Conservation (phyloP, 30 jellyfish, hydroid and myxozoan species). For the Chironex yamaguchii region DNA sequence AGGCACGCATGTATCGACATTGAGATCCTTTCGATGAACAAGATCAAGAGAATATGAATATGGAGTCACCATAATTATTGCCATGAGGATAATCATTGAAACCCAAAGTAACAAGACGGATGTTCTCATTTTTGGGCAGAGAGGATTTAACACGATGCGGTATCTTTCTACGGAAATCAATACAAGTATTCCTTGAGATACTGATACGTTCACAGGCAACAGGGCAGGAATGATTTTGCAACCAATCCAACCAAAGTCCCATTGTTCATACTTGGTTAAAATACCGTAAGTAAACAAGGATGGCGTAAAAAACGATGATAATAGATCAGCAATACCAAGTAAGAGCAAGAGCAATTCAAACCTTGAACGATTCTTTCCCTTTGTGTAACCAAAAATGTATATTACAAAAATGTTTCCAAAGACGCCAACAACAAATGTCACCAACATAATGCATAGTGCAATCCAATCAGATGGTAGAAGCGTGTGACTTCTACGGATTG, state of each 20-base stretch:
- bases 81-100: neutral
- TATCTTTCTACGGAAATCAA: constrained; percentile 58
- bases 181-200: constrained; percentile 64
- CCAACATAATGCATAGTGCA: neutral
- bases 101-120: neutral
- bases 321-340: constrained; percentile 47
- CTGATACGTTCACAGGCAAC: constrained; percentile 46
- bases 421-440: constrained; percentile 37
- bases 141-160: constrained; percentile 27
- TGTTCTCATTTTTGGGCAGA: neutral
- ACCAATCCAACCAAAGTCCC: constrained; percentile 47
- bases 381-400: constrained; percentile 20
- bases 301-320: constrained; percentile 34
- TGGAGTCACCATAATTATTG: constrained; percentile 24
- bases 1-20: constrained; percentile 48
- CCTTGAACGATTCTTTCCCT: neutral
- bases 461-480: neutral
- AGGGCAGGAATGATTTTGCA: constrained; percentile 49
- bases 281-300: constrained; percentile 49
- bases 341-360: constrained; percentile 40
- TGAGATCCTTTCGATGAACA: neutral
- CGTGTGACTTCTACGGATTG: no score
- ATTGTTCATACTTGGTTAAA: constrained; percentile 10
- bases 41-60: constrained; percentile 48
- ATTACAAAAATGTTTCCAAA: constrained; percentile 29